Evolutionary conservation across 37 sponge, comb jelly and placozoan species (phyloP).

Genomic region (Axinella damicornis): DNA sequence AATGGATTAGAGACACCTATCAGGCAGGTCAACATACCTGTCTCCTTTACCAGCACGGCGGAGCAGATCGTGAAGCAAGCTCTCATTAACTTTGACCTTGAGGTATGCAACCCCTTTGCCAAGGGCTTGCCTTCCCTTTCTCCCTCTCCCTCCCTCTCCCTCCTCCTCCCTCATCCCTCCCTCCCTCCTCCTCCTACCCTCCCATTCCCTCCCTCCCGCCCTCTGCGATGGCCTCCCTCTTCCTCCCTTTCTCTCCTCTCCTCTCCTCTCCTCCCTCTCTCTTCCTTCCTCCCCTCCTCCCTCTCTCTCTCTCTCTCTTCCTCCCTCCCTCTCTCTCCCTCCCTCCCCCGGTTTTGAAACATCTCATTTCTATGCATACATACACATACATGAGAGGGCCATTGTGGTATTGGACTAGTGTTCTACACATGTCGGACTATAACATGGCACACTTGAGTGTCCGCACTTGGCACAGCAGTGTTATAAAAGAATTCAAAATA

Average conservation of each 20-base stretch:
- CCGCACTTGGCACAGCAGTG: too few species aligned
- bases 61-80: constrained; percentile 12
- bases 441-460: too few species aligned
- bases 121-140: neutral
- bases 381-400: too few species aligned
- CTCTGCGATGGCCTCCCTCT: neutral
- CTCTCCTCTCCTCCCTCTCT: neutral
- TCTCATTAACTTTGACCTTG: constrained; percentile 14
- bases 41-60: neutral
- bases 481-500: too few species aligned
- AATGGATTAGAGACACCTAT: constrained; percentile 9
- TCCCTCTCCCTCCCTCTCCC: neutral
- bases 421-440: too few species aligned
- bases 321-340: neutral
- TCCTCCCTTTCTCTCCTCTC: neutral
- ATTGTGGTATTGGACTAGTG: too few species aligned
- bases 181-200: neutral
- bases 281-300: neutral
- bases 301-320: neutral
- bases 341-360: too few species aligned
- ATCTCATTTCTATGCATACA: too few species aligned
- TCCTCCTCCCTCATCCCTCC: neutral
- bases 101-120: neutral
- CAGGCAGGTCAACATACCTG: neutral
- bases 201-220: neutral